phyloP scores from a whole-genome alignment of 2,888 invertebrate species.

The Calameuta filiformis region DNA sequence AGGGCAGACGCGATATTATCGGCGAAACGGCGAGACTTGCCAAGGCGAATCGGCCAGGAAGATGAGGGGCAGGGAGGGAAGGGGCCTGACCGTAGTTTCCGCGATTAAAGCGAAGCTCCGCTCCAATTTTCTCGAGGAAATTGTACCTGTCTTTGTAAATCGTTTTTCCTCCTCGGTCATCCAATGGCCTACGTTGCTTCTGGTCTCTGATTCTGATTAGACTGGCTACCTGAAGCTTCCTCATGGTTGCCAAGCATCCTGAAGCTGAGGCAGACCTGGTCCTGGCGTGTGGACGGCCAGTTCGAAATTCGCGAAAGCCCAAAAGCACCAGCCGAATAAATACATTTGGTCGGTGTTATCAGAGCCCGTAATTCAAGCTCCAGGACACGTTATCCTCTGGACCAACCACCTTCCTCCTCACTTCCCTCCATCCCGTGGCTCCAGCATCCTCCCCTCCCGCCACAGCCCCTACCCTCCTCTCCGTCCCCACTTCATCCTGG shows the following conservation, averaged over 20 bases:
- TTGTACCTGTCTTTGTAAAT: not conserved
- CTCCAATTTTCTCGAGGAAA: not conserved
- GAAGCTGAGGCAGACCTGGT: not conserved
- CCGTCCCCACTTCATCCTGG: not conserved
- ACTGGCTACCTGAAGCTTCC: not conserved
- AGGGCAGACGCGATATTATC: not conserved
- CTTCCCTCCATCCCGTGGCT: slow-evolving; percentile 7
- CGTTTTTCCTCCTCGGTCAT: not conserved
- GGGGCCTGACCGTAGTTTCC: not conserved
- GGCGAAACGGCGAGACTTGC: not conserved
- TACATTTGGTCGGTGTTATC: slow-evolving; percentile 47
- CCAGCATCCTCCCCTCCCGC: not conserved
- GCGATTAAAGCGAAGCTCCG: not conserved
- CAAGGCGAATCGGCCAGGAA: not conserved
- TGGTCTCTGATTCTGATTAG: not conserved
- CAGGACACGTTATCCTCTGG: slow-evolving; percentile 41
- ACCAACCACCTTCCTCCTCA: not conserved
- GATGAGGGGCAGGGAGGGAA: not conserved
- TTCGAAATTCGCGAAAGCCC: not conserved
- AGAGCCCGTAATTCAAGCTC: slow-evolving; percentile 46
- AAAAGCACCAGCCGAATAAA: slow-evolving; percentile 34
- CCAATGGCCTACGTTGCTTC: not conserved
- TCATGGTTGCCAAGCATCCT: not conserved
- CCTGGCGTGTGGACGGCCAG: not conserved
- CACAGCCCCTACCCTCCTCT: not conserved